These are phyloP conservation scores for Hydroisotoma schaefferi DNA, from an alignment of 2,888 invertebrate species.

Conservation along the genomic window DNA sequence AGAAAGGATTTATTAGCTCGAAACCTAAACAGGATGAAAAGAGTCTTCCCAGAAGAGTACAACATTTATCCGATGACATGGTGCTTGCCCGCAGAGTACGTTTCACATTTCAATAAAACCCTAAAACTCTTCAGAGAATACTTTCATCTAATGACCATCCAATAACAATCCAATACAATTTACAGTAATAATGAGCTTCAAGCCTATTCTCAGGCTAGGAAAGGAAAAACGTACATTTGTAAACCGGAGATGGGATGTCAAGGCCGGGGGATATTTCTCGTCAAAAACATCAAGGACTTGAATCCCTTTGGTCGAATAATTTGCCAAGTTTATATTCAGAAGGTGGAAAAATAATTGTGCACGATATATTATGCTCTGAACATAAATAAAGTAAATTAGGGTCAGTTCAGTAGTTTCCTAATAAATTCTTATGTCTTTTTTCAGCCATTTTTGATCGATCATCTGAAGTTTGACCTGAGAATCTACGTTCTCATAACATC, in stretches of 20 bases:
- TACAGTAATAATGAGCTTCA: conserved; percentile 68
- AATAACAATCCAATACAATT: conserved; percentile 58
- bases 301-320: conserved; percentile 77
- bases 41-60: conserved; percentile 83
- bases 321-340: conserved; percentile 72
- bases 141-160: conserved; percentile 1
- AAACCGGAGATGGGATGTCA: conserved; percentile 90
- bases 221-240: conserved; percentile 75
- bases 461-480: conserved; percentile 87
- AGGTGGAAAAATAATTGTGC: conserved; percentile 54
- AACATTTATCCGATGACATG: conserved; percentile 90
- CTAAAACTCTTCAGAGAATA: too few relatives aligned
- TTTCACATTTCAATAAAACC: too few relatives aligned
- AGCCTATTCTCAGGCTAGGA: conserved; percentile 67
- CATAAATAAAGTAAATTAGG: not conserved
- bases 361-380: not conserved
- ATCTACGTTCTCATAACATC: conserved; percentile 85
- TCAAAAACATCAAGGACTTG: conserved; percentile 74
- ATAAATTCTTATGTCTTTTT: conserved; percentile 35
- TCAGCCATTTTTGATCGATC: conserved; percentile 81
- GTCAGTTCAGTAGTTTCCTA: too few relatives aligned
- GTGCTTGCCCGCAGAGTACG: conserved; percentile 78
- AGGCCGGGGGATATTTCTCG: conserved; percentile 82
- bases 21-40: conserved; percentile 84
- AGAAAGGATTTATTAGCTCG: conserved; percentile 83